Base-by-base conservation (phyloP, 2,113 vertebrate genomes). In the Tupaia chinensis region DNA sequence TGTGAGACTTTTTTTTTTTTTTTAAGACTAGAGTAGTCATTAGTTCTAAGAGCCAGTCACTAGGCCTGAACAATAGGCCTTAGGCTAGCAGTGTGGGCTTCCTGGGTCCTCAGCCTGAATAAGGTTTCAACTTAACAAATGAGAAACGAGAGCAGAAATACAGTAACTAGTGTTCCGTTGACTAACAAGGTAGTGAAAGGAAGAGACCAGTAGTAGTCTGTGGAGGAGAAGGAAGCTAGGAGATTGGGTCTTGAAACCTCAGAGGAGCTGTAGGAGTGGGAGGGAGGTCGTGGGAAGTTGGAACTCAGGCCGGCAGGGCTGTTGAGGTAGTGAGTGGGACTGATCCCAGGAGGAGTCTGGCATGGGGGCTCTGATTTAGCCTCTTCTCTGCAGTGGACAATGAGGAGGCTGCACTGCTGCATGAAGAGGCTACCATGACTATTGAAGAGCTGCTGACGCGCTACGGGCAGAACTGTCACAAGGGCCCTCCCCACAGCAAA, bases 401-500 rank as follows among this genome's bases (percentile, higher is more conserved):
- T 23, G 99, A 99, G 98, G 99, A 99, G 98, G 99, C 99, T 23
- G 99, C 99, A 95, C 98, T 99, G 95, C 99, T 99, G 94, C 99
- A 99, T 0, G 99, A 99, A 96, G 99, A 99, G 98, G 99, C 99
- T 97, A 99, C 99, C 54, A 99, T 99, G 99, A 99, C 99, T 91
- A 99, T 99, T 16, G 99, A 99, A 98, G 99, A 99, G 98, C 98
- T 99, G 96, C 99, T 99, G 68, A 99, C 99, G 1, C 99, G 99
- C 92, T 99, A 99, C 0, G 99, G 99, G 97, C 99, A 99, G 97
- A 99, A 99, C 93, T 99, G 99, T 95, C 98, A 98, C 97, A 99
- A 99, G 98, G 98, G 98, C 87, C 98, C 93, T 96, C 79, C 77
- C 95, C 93, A 96, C 94, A 79, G 94, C 97, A 44, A 96, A 98